Conservation (phyloP, 1,140 invertebrate species). For the Brachionus rubens region DNA sequence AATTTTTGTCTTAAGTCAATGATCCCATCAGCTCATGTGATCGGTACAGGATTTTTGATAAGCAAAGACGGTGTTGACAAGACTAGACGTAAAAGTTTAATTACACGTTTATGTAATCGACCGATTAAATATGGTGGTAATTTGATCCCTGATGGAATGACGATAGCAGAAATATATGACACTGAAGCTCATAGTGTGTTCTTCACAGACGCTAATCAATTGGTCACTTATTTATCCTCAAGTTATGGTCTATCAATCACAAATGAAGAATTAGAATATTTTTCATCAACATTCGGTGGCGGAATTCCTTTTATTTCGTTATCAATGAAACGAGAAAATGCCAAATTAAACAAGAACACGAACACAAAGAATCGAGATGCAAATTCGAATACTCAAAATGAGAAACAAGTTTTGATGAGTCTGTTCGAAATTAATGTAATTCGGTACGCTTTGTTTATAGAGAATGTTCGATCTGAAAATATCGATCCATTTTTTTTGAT, state of each 20-base stretch:
- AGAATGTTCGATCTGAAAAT: constrained; percentile 21
- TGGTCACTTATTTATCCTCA: constrained; percentile 23
- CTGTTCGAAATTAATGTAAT: constrained; percentile 45
- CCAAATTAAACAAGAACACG: not conserved
- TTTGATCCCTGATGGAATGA: constrained; percentile 30
- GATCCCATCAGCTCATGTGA: constrained; percentile 42
- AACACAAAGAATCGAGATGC: constrained; percentile 3
- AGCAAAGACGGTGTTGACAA: constrained; percentile 36
- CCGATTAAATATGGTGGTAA: constrained; percentile 30
- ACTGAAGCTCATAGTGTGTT: constrained; percentile 43
- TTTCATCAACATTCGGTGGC: constrained; percentile 34
- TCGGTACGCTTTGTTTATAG: constrained; percentile 27
- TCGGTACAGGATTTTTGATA: constrained; percentile 37
- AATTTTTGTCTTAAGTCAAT: constrained; percentile 25
- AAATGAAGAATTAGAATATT: constrained; percentile 39
- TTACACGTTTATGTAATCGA: constrained; percentile 32
- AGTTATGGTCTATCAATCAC: constrained; percentile 31
- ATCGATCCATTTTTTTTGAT: constrained; percentile 44
- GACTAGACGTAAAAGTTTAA: constrained; percentile 36
- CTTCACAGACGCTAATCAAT: constrained; percentile 41
- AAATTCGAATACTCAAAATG: constrained; percentile 6
- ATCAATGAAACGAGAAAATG: not conserved
- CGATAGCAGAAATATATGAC: constrained; percentile 44
- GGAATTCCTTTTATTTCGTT: constrained; percentile 4
- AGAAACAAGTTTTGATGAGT: not conserved